These are phyloP conservation scores for Leucosticte australis DNA, from an alignment of 2,113 vertebrate species.

Conservation along the genomic window DNA sequence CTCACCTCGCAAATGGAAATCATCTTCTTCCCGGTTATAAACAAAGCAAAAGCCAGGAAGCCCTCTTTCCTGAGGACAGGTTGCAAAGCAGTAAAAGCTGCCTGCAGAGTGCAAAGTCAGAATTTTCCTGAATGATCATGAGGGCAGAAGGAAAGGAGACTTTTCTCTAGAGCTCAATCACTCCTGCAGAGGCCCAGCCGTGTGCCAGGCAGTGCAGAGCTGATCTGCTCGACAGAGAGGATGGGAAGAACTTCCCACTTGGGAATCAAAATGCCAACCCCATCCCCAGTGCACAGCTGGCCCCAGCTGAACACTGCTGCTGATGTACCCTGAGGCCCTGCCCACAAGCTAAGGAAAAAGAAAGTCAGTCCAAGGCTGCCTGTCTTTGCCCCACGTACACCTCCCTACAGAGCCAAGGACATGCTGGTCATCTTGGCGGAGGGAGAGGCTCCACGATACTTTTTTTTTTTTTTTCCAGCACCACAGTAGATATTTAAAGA, in stretches of 20 bases:
- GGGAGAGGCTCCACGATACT: not conserved
- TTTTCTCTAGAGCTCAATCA: accelerated
- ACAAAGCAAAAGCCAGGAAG: not conserved
- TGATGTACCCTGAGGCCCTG: not conserved
- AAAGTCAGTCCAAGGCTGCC: accelerated
- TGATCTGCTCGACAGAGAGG: not conserved
- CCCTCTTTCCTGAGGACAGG: not conserved
- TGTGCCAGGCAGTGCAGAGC: not conserved
- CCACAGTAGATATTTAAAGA: not conserved
- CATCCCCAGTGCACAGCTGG: not conserved
- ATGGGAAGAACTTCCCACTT: not conserved
- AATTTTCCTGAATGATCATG: not conserved
- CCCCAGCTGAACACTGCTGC: not conserved
- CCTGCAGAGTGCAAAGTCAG: not conserved
- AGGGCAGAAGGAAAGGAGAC: not conserved
- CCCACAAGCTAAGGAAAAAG: not conserved
- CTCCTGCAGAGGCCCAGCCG: not conserved
- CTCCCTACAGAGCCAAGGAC: not conserved
- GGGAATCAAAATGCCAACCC: not conserved
- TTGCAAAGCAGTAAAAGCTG: not conserved
- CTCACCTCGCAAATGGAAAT: not conserved
- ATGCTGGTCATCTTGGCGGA: accelerated
- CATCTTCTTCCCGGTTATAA: not conserved
- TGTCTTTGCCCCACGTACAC: not conserved
- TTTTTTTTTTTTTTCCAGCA: not conserved